Base-by-base conservation (phyloP, 2,888 invertebrate genomes). In the Anoncus sp. region DNA sequence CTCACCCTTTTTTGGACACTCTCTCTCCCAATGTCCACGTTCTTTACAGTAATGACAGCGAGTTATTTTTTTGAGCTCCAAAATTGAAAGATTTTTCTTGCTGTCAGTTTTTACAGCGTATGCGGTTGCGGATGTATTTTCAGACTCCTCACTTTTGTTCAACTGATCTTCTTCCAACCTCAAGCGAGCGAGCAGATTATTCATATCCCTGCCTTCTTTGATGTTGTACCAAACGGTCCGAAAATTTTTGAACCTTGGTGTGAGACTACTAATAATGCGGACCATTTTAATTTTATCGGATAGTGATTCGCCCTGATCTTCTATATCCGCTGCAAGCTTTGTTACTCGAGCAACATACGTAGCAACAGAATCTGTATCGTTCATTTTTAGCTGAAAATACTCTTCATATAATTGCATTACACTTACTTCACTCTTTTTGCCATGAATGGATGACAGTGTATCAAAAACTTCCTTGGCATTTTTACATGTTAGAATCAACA, bases 261-360 rank as follows among this genome's bases (percentile, higher is more conserved):
- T 45, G 3, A 66, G 38, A 18, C 76, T 60, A 24, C 72, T 72
- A 7, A 77, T 60, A 9, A 77, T 77, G 27, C 72, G 14, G 4
- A 38, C n/a, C 72, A 77, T 77, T 18, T 77, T 72, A 9, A 77
- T 77, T 35, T 77, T 72, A 4, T 60, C 77, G 0, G 77, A 71
- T 10, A 77, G 16, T n/a, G 55, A 35, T 18, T 77, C 66, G 6
- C 71, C 65, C 27, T 76, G 71, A 49, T 76, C 71, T 49, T 76
- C 76, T 0, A 76, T 31, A 14, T 77, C 72, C 0, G 67, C 45
- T 5, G 72, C 72, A 9, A 72, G 31, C 20, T 53, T 71, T 16
- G 18, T 31, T 3, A 72, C 62, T 31, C 35, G 38, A 2, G 72
- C 31, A 3, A 77, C 35, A 55, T 77, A 43, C 3, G 16, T 12